Evolutionary conservation across 2,113 vertebrate genomes (phyloP).

Genomic region (Amazona guildingii): DNA sequence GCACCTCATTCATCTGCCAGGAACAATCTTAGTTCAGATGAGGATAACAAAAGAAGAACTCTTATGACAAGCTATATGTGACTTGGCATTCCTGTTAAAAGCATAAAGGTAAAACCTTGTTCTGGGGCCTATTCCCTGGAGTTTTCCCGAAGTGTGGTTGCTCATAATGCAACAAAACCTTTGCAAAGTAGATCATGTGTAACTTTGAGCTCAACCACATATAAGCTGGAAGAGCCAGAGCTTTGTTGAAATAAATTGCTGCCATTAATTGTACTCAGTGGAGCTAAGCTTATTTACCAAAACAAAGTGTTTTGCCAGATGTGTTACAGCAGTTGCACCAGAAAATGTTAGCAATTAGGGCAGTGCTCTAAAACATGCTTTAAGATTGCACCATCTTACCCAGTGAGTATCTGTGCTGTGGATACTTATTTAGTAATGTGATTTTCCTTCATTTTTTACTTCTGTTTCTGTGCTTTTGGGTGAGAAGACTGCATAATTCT

Average conservation of each 20-base stretch:
- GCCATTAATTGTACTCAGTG: not conserved
- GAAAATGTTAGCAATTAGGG: not conserved
- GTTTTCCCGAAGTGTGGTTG: not conserved
- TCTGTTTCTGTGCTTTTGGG: not conserved
- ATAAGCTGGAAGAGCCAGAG: not conserved
- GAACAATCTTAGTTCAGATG: not conserved
- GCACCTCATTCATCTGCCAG: not conserved
- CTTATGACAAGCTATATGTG: not conserved
- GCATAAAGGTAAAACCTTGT: not conserved
- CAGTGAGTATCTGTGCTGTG: not conserved
- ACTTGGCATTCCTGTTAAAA: not conserved
- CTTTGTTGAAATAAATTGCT: not conserved
- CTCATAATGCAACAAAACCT: not conserved
- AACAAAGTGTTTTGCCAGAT: not conserved
- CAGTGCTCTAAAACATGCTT: not conserved
- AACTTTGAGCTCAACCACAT: not conserved
- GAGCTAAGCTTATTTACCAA: not conserved
- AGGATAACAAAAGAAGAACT: not conserved
- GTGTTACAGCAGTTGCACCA: not conserved
- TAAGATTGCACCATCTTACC: not conserved
- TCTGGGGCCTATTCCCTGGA: not conserved
- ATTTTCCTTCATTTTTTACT: not conserved
- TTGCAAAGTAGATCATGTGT: rapidly evolving
- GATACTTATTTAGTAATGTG: not conserved
- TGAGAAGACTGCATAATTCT: not conserved